Evolutionary conservation across 2,113 vertebrate genomes (phyloP), one percentile per base, ranked within the genome.

Genomic region (Canis aureus): DNA sequence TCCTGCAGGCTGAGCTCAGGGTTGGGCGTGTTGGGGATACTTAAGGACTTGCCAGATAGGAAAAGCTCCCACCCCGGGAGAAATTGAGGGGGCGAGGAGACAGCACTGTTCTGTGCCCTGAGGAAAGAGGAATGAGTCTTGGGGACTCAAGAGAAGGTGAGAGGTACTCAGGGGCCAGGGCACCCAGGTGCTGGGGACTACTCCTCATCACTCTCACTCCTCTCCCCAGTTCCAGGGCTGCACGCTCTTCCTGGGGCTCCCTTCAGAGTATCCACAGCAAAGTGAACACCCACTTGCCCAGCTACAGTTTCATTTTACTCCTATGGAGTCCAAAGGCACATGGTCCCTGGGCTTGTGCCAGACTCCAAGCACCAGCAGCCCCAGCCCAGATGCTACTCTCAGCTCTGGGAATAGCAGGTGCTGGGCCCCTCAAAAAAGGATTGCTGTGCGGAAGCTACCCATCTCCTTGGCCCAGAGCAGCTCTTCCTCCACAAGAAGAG

Each of bases 291-390:
- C 11, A 4, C 0, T 0, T 13, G 74, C 95, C 95, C 11, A 32
- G 49, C 83, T 95, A 67, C 53, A 23, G 74, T 96, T 94, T 97
- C 89, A 32, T 3, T 91, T 79, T 57, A 93, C 74, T 97, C 94
- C 73, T 11, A 3, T 25, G 19, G 86, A 62, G 16, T 53, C 67
- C 89, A 81, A 57, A 87, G 62, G 29, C n/a, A 91, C 49, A 11
- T 67, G 82, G 32, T 60, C 93, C 64, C 49, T 82, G 91, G 60
- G 25, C 64, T 91, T 53, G 35, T 95, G 53, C 88, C 71, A 57
- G 91, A 38, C 0, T 0, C 64, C 22, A 20, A 38, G n/a, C 81
- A 82, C 57, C 22, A 8, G 0, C 11, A 90, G 76, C 43, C 84
- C 85, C 49, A 84, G 78, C 43, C 90, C 94, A 84, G 91, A 85